phyloP scores from a whole-genome alignment of 2,113 vertebrate genomes.

The Gymnorhina tibicen region DNA sequence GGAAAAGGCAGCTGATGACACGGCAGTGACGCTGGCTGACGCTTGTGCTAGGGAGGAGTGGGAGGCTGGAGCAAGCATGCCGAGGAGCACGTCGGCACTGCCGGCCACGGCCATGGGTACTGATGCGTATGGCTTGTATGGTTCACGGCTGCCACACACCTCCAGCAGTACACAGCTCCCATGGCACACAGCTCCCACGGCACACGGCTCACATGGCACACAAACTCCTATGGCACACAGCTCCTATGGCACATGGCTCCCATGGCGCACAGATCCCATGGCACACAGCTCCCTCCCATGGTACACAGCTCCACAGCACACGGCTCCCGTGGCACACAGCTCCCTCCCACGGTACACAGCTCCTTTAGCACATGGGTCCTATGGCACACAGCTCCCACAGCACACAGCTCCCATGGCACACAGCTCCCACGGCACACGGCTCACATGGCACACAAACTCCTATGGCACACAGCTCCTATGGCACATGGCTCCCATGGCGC shows the following conservation, averaged over 20 bases:
- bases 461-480: rapidly evolving
- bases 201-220: not conserved
- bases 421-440: rapidly evolving
- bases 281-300: not conserved
- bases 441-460: not conserved
- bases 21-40: not conserved
- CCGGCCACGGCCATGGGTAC: rapidly evolving
- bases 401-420: too few relatives aligned
- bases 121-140: rapidly evolving
- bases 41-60: rapidly evolving
- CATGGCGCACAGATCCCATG: not conserved
- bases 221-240: too few relatives aligned
- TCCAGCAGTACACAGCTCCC: not conserved
- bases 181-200: not conserved
- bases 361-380: rapidly evolving
- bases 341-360: not conserved
- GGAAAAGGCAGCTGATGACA: not conserved
- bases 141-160: rapidly evolving
- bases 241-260: too few relatives aligned
- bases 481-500: rapidly evolving
- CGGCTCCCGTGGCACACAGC: too few relatives aligned
- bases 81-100: not conserved
- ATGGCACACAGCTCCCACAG: not conserved
- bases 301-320: too few relatives aligned
- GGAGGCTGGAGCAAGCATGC: not conserved